These are phyloP conservation scores for Phymanthus crucifer DNA, from an alignment of 92 coral and sea anemone species.

Conservation along the genomic window DNA sequence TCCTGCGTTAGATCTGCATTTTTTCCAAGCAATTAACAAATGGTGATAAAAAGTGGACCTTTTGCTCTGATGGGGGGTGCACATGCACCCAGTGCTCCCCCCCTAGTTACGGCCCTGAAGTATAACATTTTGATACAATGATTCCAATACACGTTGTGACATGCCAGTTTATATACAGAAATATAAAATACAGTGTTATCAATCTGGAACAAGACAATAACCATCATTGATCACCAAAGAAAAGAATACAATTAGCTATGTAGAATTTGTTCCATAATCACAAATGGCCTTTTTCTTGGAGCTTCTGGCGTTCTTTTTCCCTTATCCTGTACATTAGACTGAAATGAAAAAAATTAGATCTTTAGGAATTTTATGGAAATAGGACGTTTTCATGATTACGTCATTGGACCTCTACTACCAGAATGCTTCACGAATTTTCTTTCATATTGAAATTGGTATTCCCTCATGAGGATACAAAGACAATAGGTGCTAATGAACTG, in stretches of 20 bases:
- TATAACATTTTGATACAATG: background rate
- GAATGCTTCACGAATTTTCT: too few relatives aligned
- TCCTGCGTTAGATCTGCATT: too few relatives aligned
- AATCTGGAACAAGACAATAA: background rate
- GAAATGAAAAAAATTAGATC: constrained; percentile 12
- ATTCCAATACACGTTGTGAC: background rate
- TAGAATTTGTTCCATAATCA: background rate
- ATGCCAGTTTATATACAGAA: constrained; percentile 9
- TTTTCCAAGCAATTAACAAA: too few relatives aligned
- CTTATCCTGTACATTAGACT: constrained; percentile 71
- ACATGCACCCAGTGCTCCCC: too few relatives aligned
- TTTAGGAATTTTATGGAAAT: background rate
- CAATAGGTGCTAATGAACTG: too few relatives aligned
- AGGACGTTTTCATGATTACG: background rate
- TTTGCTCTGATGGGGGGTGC: too few relatives aligned
- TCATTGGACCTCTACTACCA: too few relatives aligned
- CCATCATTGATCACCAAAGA: background rate
- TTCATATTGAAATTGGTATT: too few relatives aligned
- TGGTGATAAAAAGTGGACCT: too few relatives aligned
- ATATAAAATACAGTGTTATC: background rate
- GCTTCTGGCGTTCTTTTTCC: constrained; percentile 69
- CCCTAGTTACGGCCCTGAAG: background rate
- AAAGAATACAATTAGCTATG: background rate
- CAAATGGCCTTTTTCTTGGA: constrained; percentile 50
- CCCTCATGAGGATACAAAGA: background rate